Evolutionary conservation across 2,113 vertebrate genomes (phyloP).

Genomic region (Protobothrops mucrosquamatus): DNA sequence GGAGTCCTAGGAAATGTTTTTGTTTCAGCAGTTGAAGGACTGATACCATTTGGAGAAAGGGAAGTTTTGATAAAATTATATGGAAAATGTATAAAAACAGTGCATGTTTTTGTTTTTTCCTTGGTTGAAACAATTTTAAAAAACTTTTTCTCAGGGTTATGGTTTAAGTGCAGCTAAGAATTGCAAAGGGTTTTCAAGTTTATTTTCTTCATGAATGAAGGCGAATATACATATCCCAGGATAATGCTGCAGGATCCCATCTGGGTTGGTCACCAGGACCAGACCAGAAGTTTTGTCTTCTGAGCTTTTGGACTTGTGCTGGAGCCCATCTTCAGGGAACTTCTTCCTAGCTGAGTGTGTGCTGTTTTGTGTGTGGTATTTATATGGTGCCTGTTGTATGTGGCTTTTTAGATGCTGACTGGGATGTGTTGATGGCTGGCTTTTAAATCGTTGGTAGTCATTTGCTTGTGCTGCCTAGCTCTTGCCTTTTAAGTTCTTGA

Average conservation of each 20-base stretch:
- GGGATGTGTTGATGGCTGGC: not conserved
- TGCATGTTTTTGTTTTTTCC: not conserved
- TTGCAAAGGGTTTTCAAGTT: not conserved
- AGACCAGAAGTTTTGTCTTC: not conserved
- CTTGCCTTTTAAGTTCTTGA: not conserved
- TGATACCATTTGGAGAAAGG: not conserved
- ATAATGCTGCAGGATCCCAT: not conserved
- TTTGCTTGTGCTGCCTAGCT: not conserved
- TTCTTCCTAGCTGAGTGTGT: not conserved
- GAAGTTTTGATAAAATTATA: not conserved
- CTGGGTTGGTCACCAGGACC: not conserved
- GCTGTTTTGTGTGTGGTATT: not conserved
- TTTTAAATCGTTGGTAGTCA: not conserved
- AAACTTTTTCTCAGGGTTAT: not conserved
- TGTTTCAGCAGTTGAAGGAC: not conserved
- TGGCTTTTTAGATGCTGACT: not conserved
- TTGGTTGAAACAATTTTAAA: not conserved
- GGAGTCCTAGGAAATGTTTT: not conserved
- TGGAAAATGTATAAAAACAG: not conserved
- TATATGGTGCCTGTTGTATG: not conserved
- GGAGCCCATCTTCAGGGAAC: not conserved
- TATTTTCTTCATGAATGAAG: not conserved
- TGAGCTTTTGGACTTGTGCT: not conserved
- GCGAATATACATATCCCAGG: not conserved
- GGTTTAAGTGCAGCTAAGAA: not conserved